These are phyloP conservation scores for Anhinga anhinga DNA, from an alignment of 2,113 vertebrate genomes.

Conservation along the genomic window DNA sequence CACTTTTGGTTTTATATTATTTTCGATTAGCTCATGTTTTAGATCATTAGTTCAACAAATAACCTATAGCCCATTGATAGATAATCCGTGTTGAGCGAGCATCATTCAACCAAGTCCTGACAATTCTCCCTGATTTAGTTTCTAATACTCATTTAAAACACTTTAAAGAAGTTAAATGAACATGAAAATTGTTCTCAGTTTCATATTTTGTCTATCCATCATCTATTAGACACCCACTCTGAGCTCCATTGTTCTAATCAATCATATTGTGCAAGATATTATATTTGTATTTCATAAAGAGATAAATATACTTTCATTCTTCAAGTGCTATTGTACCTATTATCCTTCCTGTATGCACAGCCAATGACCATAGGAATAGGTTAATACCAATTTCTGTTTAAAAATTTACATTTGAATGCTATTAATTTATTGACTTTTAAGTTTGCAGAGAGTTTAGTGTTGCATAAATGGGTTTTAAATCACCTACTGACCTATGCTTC, in stretches of 20 bases:
- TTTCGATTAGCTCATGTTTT: slow-evolving; percentile 60
- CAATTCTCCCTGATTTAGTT: slow-evolving; percentile 12
- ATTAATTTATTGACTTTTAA: slow-evolving; percentile 9
- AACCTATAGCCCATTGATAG: slow-evolving; percentile 33
- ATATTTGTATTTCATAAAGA: neutral
- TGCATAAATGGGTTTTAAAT: neutral
- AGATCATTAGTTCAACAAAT: slow-evolving; percentile 64
- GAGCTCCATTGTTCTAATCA: neutral
- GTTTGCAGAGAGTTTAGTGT: neutral
- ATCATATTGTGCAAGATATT: slow-evolving; percentile 17
- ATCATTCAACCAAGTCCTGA: slow-evolving; percentile 25
- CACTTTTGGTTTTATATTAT: neutral
- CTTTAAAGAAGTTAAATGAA: slow-evolving; percentile 48
- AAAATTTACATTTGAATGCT: neutral
- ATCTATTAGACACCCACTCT: slow-evolving; percentile 17
- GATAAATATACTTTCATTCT: slow-evolving; percentile 19
- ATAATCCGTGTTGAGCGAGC: slow-evolving; percentile 28
- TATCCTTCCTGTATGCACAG: neutral
- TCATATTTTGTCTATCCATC: slow-evolving; percentile 25
- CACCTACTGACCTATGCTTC: neutral
- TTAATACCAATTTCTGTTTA: neutral
- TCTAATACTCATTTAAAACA: slow-evolving; percentile 29
- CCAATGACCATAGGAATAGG: neutral
- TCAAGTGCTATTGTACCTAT: neutral
- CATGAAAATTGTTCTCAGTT: slow-evolving; percentile 32